Evolutionary conservation across 2,888 invertebrate species (phyloP), one percentile per base, ranked within the genome.

Genomic region (Cerastoderma edule): DNA sequence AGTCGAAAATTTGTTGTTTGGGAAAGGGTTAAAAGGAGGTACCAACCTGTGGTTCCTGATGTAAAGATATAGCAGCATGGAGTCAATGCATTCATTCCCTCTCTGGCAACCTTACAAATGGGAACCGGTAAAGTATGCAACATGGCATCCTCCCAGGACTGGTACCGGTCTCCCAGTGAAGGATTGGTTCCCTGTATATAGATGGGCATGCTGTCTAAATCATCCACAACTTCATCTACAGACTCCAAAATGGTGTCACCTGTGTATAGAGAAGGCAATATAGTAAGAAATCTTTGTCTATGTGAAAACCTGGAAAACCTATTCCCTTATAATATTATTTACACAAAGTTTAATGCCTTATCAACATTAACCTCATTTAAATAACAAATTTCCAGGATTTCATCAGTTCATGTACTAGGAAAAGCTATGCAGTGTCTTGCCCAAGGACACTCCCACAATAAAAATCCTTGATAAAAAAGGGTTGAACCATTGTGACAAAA

Each of bases 21-120:
- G n/a, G 32, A 19, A 64, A n/a, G 27, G 22, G n/a, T 24, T 28
- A n/a, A 28, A 48, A 48, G n/a, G 27, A 27, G 27, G 13, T 10
- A 0, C 71, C 60, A 67, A 89, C 91, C 91, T 80, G 91, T 90
- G 0, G 90, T 91, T 46, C 91, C 91, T 53, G 98, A 98, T 0
- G 99, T 99, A 93, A 98, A 99, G 90, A 99, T 98, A 91, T 98
- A 99, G 54, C 98, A 94, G 67, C 98, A 93, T 2, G 91, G 88
- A 54, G 89, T 91, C 0, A 71, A 64, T 4, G 71, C 0, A 6
- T 75, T 72, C 28, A 89, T 46, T 1, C 44, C 75, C 32, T 69
- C 64, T 54, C 89, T 70, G 10, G 81, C 65, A 28, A 57, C 73
- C 54, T 72, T 74, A 54, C 80, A 78, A 22, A 87, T 72, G 16